phyloP scores from a whole-genome alignment of 1,140 invertebrate genomes.

The Cherax destructor region DNA sequence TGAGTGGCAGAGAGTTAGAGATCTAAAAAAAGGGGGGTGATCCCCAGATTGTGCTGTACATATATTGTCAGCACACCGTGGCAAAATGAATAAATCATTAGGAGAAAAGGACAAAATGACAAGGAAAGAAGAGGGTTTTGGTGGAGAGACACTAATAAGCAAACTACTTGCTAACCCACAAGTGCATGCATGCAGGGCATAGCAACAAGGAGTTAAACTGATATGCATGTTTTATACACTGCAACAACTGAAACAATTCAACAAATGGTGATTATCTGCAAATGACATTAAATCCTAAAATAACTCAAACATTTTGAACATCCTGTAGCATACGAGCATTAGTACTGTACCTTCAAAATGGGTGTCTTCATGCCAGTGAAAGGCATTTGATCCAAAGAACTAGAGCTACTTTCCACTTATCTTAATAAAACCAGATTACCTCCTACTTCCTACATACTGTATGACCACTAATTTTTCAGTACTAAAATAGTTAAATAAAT shows the following conservation, averaged over 20 bases:
- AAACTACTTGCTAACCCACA: neutral
- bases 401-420: too few relatives aligned
- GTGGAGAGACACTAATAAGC: neutral
- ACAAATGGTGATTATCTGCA: neutral
- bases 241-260: neutral
- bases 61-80: neutral
- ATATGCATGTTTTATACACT: neutral
- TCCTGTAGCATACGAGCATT: too few relatives aligned
- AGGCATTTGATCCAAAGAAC: too few relatives aligned
- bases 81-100: neutral
- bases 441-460: too few relatives aligned
- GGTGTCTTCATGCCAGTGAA: too few relatives aligned
- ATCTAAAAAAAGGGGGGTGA: neutral
- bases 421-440: too few relatives aligned
- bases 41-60: neutral
- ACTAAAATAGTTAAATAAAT: too few relatives aligned
- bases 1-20: conserved; percentile 9
- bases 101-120: neutral
- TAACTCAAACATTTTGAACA: too few relatives aligned
- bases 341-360: too few relatives aligned
- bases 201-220: neutral
- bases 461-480: too few relatives aligned
- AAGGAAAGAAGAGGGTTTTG: neutral
- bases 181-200: neutral
- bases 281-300: too few relatives aligned